Percentiles rank a stretch among this genome's conserved stretches.
phyloP scores from a whole-genome alignment of 2,888 invertebrate genomes.

The Calameuta filiformis region DNA sequence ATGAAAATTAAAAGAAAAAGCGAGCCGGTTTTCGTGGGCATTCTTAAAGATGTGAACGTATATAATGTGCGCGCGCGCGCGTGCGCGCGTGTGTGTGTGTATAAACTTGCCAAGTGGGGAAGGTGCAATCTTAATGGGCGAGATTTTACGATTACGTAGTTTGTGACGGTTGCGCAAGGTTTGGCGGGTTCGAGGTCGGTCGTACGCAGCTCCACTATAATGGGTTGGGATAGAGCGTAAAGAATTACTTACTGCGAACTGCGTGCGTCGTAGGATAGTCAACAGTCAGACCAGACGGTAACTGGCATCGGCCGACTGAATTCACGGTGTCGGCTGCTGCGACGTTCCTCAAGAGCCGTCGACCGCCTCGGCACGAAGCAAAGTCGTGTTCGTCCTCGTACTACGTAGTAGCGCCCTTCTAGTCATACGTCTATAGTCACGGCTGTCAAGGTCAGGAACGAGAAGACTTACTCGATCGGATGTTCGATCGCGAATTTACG shows the following conservation, averaged over 20 bases:
- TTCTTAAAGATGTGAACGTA: neutral
- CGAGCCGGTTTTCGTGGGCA: neutral
- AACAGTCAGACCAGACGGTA: conserved; percentile 24
- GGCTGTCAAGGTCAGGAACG: neutral
- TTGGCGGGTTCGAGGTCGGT: conserved; percentile 55
- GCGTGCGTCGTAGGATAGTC: neutral
- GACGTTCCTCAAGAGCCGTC: neutral
- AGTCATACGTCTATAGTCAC: neutral
- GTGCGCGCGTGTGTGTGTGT: too few relatives aligned
- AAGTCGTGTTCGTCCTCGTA: neutral
- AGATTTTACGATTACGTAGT: conserved; percentile 42
- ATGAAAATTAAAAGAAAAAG: neutral
- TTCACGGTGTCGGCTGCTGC: neutral
- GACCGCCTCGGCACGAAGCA: neutral
- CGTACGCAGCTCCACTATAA: conserved; percentile 32
- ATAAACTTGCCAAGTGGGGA: neutral
- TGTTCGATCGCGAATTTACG: neutral
- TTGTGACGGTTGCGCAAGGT: conserved; percentile 49
- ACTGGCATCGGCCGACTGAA: conserved; percentile 15
- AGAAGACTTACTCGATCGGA: neutral
- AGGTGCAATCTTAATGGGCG: conserved; percentile 4
- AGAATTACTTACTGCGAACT: neutral
- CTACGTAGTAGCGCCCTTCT: neutral
- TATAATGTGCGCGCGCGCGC: neutral
- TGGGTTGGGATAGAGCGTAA: neutral